These are phyloP conservation scores for Anodontia alba DNA, from an alignment of 2,888 invertebrate genomes.

Conservation along the genomic window DNA sequence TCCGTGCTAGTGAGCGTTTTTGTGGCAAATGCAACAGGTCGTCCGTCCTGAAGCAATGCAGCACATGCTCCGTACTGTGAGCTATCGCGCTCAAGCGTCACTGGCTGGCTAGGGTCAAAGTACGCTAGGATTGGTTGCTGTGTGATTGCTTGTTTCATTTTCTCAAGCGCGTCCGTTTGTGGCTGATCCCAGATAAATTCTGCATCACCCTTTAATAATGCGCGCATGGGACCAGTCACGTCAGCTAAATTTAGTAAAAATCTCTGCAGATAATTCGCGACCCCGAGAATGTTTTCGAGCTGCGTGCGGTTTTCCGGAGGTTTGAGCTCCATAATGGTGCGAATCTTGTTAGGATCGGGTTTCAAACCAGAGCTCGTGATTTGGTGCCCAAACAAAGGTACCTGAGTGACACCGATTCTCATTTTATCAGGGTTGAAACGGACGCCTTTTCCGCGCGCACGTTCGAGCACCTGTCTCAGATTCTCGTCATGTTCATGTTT, in stretches of 20 bases:
- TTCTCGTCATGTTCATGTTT: constrained; percentile 26
- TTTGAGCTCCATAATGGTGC: constrained; percentile 29
- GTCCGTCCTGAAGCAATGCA: no score
- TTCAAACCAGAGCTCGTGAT: constrained; percentile 36
- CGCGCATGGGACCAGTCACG: no score
- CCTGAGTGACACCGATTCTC: constrained; percentile 17
- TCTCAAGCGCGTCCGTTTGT: no score
- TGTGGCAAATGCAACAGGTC: constrained; percentile 36
- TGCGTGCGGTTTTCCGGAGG: constrained; percentile 30
- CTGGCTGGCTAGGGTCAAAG: no score
- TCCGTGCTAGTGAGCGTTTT: constrained; percentile 33
- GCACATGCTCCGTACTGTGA: no score
- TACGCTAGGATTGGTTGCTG: constrained; percentile 17
- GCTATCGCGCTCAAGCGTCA: no score
- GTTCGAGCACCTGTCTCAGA: constrained; percentile 19
- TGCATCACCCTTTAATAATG: constrained; percentile 19
- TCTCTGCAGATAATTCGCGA: constrained; percentile 37
- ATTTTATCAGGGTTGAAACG: constrained; percentile 43
- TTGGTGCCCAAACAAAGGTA: constrained; percentile 51
- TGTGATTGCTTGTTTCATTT: constrained; percentile 18
- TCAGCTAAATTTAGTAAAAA: constrained; percentile 46
- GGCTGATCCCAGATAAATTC: constrained; percentile 31
- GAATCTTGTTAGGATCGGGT: constrained; percentile 32
- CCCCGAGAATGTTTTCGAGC: constrained; percentile 37
- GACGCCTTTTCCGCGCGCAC: constrained; percentile 16